These are phyloP conservation scores for Salvelinus sp. DNA, from an alignment of 2,113 vertebrate species.

Conservation along the genomic window DNA sequence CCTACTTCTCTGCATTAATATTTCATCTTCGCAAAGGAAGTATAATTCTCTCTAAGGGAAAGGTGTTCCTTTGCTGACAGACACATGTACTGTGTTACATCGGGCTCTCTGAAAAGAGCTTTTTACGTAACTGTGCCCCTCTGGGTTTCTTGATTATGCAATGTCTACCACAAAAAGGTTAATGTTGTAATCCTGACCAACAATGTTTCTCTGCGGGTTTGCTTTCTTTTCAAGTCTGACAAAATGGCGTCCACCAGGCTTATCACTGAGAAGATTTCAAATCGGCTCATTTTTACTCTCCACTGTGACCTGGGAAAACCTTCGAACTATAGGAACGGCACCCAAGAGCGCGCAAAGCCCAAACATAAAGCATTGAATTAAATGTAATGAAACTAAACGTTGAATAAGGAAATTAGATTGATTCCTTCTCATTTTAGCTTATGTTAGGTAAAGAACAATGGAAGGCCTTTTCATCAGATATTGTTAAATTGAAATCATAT, in stretches of 20 bases:
- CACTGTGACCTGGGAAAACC: background rate
- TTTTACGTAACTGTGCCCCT: background rate
- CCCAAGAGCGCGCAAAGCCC: background rate
- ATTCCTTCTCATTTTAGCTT: too few species aligned
- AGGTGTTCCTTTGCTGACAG: constrained; percentile 4
- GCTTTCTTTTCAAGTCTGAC: background rate
- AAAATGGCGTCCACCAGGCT: background rate
- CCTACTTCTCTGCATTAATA: constrained; percentile 25
- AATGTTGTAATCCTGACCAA: background rate
- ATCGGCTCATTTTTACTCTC: background rate
- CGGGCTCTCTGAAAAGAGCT: background rate
- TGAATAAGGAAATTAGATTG: too few species aligned
- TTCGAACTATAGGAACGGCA: background rate
- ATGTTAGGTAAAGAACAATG: too few species aligned
- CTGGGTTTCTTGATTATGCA: constrained; percentile 1
- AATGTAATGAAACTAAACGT: too few species aligned
- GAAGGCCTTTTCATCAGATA: too few species aligned
- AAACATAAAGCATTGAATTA: too few species aligned
- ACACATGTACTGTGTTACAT: background rate
- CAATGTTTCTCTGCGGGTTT: background rate
- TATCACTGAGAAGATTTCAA: background rate
- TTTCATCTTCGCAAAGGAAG: constrained; percentile 15
- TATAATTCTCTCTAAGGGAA: constrained; percentile 3
- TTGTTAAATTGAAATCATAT: too few species aligned
- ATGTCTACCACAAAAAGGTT: background rate